These are phyloP conservation scores for Homarus americanus DNA, from an alignment of 1,140 invertebrate species.

Conservation along the genomic window DNA sequence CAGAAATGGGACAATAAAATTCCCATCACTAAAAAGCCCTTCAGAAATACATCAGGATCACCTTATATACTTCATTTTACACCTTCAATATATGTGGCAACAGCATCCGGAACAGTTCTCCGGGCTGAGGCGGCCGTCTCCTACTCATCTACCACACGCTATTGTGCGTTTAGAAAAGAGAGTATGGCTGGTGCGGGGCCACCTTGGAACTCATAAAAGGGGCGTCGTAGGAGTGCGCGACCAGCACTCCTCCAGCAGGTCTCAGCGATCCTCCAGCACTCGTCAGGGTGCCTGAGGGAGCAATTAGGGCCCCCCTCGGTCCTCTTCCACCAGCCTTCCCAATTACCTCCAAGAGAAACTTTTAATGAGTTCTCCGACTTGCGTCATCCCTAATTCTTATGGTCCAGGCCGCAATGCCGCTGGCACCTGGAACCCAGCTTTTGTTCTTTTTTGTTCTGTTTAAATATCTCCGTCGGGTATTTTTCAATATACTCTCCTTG, in stretches of 20 bases:
- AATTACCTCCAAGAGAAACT: conserved; percentile 67
- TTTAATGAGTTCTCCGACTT: conserved; percentile 58
- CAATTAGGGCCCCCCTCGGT: conserved; percentile 41
- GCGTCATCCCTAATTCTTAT: conserved; percentile 51
- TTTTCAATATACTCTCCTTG: neutral
- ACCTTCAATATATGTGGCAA: no score
- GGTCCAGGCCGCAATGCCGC: neutral
- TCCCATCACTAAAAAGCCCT: no score
- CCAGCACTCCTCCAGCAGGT: neutral
- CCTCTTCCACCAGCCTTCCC: conserved; percentile 45
- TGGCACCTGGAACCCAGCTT: neutral
- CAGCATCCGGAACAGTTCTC: no score
- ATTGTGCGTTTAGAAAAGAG: conserved; percentile 38
- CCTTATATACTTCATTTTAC: no score
- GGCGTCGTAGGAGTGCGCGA: neutral
- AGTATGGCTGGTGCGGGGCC: neutral
- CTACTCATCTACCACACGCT: neutral
- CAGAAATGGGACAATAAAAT: no score
- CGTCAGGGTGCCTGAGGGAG: conserved; percentile 40
- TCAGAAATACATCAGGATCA: no score
- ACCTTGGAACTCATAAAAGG: conserved; percentile 19
- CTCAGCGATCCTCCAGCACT: conserved; percentile 40
- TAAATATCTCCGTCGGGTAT: neutral
- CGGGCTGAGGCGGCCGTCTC: no score
- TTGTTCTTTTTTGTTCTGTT: neutral